Conservation (phyloP, 2,797 vertebrate genomes). For the Limosa lapponica region DNA sequence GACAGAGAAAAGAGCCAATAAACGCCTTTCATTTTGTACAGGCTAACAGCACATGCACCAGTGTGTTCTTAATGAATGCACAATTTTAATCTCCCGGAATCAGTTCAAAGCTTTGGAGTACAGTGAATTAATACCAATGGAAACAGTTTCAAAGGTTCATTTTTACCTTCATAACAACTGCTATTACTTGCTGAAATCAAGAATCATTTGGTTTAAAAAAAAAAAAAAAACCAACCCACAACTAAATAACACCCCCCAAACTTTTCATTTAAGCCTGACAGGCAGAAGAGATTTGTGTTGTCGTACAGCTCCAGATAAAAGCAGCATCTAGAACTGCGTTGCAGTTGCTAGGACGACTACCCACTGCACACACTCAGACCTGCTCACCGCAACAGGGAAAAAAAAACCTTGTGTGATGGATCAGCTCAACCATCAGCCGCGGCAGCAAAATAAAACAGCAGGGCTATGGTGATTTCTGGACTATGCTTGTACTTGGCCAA, state of each 20-base stretch:
- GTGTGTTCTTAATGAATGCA: not conserved
- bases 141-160: not conserved
- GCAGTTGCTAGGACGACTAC: constrained; percentile 45
- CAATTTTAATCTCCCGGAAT: constrained; percentile 1
- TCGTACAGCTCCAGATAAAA: not conserved
- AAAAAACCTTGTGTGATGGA: not conserved
- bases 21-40: not conserved
- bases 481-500: not conserved
- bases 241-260: not conserved
- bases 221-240: accelerated
- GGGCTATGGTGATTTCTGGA: not conserved
- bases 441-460: not conserved
- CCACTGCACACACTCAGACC: not conserved
- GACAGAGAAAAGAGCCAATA: not conserved
- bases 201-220: not conserved
- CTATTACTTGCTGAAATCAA: not conserved
- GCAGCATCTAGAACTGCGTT: not conserved
- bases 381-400: not conserved
- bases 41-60: not conserved
- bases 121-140: not conserved
- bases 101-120: not conserved
- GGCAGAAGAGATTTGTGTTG: not conserved
- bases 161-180: not conserved
- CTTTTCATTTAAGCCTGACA: not conserved
- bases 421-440: not conserved